Evolutionary conservation across 2,888 invertebrate genomes (phyloP).

Genomic region (Synanthedon tipuliformis): DNA sequence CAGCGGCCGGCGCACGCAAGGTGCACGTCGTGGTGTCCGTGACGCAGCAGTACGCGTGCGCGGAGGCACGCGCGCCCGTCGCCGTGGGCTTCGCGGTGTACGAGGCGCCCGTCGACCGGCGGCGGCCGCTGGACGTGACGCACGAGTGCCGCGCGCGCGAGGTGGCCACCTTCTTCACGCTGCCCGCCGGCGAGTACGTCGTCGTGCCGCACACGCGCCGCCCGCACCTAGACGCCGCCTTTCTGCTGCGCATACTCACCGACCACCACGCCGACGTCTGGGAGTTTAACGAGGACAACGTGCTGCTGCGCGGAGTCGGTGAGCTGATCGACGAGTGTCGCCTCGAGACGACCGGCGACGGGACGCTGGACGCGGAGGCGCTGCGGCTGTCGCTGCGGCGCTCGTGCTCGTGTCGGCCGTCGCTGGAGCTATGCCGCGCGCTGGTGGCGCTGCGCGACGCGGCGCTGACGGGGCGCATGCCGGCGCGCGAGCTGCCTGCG

Average conservation of each 20-base stretch:
- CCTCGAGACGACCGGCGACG: not conserved
- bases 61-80: conserved; percentile 60
- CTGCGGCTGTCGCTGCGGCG: conserved; percentile 71
- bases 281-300: conserved; percentile 83
- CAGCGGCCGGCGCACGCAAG: conserved; percentile 52
- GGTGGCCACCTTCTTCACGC: conserved; percentile 79
- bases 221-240: conserved; percentile 76
- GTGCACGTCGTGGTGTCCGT: conserved; percentile 81
- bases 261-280: conserved; percentile 81
- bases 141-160: conserved; percentile 75
- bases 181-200: conserved; percentile 80
- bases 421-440: conserved; percentile 75
- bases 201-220: conserved; percentile 79
- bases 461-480: conserved; percentile 73
- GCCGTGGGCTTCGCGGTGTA: conserved; percentile 80
- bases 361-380: conserved; percentile 31
- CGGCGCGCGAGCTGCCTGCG: conserved; percentile 70
- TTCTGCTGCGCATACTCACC: conserved; percentile 77
- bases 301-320: conserved; percentile 69
- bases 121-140: conserved; percentile 74
- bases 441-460: conserved; percentile 76
- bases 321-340: not conserved
- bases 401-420: conserved; percentile 67
- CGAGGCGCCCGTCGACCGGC: conserved; percentile 67
- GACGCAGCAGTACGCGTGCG: conserved; percentile 72